Base-by-base conservation (phyloP, 2,113 vertebrate species). In the Falco punctatus region DNA sequence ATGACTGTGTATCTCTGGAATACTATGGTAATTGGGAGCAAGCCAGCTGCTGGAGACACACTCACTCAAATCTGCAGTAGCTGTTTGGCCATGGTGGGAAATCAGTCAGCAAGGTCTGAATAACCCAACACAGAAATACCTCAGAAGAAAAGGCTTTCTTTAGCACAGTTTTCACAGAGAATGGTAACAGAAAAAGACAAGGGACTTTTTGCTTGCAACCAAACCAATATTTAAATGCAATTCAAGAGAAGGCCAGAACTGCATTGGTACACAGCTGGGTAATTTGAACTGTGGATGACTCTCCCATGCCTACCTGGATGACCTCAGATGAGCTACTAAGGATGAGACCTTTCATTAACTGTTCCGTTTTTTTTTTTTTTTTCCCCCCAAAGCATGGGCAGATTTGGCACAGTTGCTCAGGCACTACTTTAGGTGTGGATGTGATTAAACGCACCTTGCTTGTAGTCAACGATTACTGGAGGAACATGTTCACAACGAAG, bases 1-100 rank as follows among this genome's bases (percentile, higher is more conserved):
- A n/a, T 30, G 15, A 26, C 26, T 0, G 0, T 10, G 13, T 40
- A 24, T 57, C 5, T 33, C 40, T 5, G 73, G 32, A 83, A 42
- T 54, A 52, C 2, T 1, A 3, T 9, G 23, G 16, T 83, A 55
- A 65, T 0, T 57, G 40, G 16, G 10, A 85, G 5, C 11, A 66
- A 70, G 42, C 5, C 13, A 69, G 1, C 11, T 57, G 10, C 44
- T 58, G 80, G 42, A 64, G 21, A 42, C 8, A 8, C 19, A 72
- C 20, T 86, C 78, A 59, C 28, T 62, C 48, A 67, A 42, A 62
- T 59, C 22, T 44, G 5, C 5, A 17, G 30, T 4, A 70, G 5
- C 10, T 35, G 2, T 77, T 91, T 73, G 82, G 13, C 5, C 44
- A 21, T 0, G 0, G 9, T 9, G 11, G 17, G 6, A 66, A 70